Evolutionary conservation across 2,113 vertebrate genomes (phyloP).

Genomic region (Nicator chloris): DNA sequence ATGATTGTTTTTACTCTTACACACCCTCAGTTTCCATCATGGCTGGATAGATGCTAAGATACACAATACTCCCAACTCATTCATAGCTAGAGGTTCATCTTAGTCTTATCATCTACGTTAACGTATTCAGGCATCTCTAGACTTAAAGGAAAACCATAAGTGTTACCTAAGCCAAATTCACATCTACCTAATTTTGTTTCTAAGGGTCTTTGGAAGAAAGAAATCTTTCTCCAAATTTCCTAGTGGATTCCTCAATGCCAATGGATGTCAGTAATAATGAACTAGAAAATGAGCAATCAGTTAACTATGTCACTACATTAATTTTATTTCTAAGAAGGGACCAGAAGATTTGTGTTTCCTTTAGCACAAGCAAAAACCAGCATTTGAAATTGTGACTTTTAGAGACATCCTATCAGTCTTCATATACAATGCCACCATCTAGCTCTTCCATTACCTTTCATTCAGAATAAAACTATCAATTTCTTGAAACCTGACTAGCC

Average conservation of each 20-base stretch:
- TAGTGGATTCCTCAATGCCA: constrained; percentile 20
- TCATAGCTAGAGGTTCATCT: background rate
- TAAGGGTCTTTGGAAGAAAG: background rate
- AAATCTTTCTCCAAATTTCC: background rate
- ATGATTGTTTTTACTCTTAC: background rate
- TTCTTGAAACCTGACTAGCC: background rate
- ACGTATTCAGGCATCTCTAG: background rate
- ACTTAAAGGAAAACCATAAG: background rate
- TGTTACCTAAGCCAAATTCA: background rate
- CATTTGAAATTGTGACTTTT: background rate
- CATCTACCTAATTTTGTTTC: background rate
- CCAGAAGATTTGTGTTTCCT: background rate
- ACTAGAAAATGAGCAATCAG: background rate
- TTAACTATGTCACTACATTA: background rate
- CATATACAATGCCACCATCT: background rate
- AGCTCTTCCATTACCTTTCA: background rate
- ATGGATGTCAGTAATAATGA: background rate
- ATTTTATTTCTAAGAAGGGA: background rate
- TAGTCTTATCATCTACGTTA: background rate
- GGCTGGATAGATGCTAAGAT: background rate
- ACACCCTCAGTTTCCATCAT: background rate
- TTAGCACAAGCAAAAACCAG: background rate
- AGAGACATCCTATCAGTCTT: background rate
- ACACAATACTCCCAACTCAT: background rate
- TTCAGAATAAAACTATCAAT: background rate